Percentiles rank a stretch among this genome's conserved stretches.
These are phyloP conservation scores for Endotricha flammealis DNA, from an alignment of 2,888 invertebrate species.

Conservation along the genomic window DNA sequence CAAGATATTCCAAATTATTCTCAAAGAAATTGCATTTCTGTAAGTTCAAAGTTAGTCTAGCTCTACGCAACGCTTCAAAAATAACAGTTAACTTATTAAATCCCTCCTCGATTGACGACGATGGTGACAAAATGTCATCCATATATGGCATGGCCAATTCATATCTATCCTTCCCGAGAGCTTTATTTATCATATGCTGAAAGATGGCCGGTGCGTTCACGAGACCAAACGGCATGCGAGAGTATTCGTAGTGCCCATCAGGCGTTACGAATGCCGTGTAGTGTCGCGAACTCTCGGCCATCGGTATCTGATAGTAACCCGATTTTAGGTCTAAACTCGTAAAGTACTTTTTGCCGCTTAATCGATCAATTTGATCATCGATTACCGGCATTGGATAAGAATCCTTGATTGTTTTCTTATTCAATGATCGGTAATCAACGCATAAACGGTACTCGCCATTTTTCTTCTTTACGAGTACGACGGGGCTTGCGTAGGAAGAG, in stretches of 20 bases:
- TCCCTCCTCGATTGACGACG: background rate
- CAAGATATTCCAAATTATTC: background rate
- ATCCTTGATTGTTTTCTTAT: background rate
- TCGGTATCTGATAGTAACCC: background rate
- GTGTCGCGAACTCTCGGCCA: conserved; percentile 11
- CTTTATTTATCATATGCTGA: background rate
- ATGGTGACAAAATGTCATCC: conserved; percentile 13
- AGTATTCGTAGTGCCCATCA: conserved; percentile 17
- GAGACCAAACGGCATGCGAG: too few species aligned
- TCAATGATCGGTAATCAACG: background rate
- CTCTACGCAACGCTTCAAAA: background rate
- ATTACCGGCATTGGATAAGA: conserved; percentile 19
- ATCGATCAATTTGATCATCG: conserved; percentile 22
- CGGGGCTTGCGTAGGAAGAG: conserved; percentile 23
- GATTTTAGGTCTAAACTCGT: background rate
- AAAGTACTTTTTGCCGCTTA: background rate
- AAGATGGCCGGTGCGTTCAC: too few species aligned
- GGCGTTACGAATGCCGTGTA: conserved; percentile 28
- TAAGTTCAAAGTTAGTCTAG: background rate
- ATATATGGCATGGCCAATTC: too few species aligned
- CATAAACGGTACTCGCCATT: conserved; percentile 16
- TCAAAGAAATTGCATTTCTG: background rate
- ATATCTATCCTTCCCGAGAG: background rate
- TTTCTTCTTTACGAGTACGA: conserved; percentile 26
- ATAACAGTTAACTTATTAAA: background rate